phyloP scores from a whole-genome alignment of 1,140 invertebrate genomes.

The Bombus pascuorum region DNA sequence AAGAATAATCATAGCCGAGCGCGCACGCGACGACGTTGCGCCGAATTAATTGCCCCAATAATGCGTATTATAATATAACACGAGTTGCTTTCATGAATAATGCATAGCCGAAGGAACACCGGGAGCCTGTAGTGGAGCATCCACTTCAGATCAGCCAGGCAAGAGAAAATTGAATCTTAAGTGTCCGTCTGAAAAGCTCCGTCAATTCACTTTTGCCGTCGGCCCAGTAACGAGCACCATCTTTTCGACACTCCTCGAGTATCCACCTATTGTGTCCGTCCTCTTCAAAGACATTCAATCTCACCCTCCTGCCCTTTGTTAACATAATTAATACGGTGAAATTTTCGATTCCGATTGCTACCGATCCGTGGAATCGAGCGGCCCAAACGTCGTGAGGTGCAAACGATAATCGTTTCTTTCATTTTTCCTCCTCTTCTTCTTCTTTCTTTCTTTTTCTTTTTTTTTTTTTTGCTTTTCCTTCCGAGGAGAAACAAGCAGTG shows the following conservation, averaged over 20 bases:
- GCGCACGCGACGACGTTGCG: constrained; percentile 54
- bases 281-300: neutral
- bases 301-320: neutral
- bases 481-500: neutral
- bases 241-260: constrained; percentile 27
- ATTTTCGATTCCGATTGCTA: neutral
- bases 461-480: neutral
- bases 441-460: neutral
- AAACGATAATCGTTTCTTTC: neutral
- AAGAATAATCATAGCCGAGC: constrained; percentile 11
- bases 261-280: neutral
- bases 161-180: constrained; percentile 82
- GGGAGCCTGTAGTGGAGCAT: constrained; percentile 77
- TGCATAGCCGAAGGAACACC: constrained; percentile 81
- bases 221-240: constrained; percentile 73
- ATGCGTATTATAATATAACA: constrained; percentile 76
- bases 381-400: neutral
- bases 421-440: neutral
- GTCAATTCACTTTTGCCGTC: constrained; percentile 72
- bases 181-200: constrained; percentile 77
- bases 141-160: constrained; percentile 82
- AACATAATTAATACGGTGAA: neutral
- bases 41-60: constrained; percentile 61
- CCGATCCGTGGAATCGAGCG: neutral
- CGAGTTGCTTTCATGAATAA: constrained; percentile 82